Base-by-base conservation (phyloP, 30 jellyfish, hydroid and myxozoan genomes). In the Pelagia noctiluca region DNA sequence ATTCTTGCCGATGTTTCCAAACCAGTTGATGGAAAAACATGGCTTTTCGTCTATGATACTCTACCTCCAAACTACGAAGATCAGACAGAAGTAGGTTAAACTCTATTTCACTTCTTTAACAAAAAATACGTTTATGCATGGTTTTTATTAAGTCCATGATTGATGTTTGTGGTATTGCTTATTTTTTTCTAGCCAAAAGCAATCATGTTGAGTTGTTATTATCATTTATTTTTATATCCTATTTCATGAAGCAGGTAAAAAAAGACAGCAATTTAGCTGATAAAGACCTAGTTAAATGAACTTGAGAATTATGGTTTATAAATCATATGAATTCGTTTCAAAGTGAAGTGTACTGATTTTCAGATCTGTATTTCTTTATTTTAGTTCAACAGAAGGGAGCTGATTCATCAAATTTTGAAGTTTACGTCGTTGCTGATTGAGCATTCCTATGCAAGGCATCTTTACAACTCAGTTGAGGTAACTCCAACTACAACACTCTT, bases 381-480 rank as follows among this genome's bases (percentile, higher is more conserved):
- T 47, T 60, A 94, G 99, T 54, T 74, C 23, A 75, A 88, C 64
- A 88, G 71, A 42, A 85, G 92, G 49, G 96, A 86, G 42, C 61
- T 95, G 64, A 74, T 95, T 0, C 96, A 82, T 71, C 96, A 95
- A 42, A 75, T 95, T 26, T 68, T 95, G 84, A 95, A 95, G 88
- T 95, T 95, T 73, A 95, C 99, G 10, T 89, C 99, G 18, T 74
- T 95, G 19, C 71, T 95, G 47, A 95, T 95, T 22, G 99, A 95
- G 90, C 99, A 95, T 66, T 95, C 99, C 0, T 95, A 95, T 75
- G 99, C 99, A 37, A 83, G 99, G 66, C 99, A 95, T 74, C 90
- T 95, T 18, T 95, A 95, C 89, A 95, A 88, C 75, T 95, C 99
- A 3, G 85, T 89, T 13, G 99, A 95, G 97, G 99, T 95, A 60